These are phyloP conservation scores for Conistra vaccinii DNA, from an alignment of 2,888 invertebrate genomes.

Conservation along the genomic window DNA sequence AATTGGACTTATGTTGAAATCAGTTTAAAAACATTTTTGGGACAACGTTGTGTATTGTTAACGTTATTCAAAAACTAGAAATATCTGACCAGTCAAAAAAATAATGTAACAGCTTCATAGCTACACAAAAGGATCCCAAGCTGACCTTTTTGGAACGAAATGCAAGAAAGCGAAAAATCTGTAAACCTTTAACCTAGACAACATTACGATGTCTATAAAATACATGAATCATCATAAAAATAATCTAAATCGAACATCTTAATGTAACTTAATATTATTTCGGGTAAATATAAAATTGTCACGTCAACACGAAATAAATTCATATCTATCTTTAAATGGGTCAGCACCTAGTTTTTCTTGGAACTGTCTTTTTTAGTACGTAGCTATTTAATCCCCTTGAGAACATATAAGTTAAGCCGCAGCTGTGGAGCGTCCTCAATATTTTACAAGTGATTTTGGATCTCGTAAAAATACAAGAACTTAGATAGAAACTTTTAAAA, in stretches of 20 bases:
- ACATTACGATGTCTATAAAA: conserved; percentile 14
- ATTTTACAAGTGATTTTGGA: conserved; percentile 84
- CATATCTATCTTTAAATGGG: conserved; percentile 22
- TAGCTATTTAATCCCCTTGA: conserved; percentile 73
- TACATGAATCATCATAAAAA: conserved; percentile 28
- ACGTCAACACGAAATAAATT: conserved; percentile 29
- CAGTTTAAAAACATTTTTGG: too few relatives aligned
- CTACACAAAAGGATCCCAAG: conserved; percentile 4
- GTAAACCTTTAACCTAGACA: conserved; percentile 14
- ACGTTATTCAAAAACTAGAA: not conserved
- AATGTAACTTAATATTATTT: conserved; percentile 10
- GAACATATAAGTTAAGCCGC: conserved; percentile 76
- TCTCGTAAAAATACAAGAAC: conserved; percentile 82
- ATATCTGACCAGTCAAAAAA: not conserved
- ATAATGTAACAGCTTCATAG: not conserved
- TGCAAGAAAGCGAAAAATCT: conserved; percentile 18
- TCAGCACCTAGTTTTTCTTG: conserved; percentile 52
- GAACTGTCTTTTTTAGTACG: conserved; percentile 59
- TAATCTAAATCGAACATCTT: conserved; percentile 34
- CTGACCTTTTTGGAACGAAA: conserved; percentile 15
- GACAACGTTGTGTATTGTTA: not conserved
- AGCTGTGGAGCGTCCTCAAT: conserved; percentile 79
- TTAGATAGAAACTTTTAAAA: conserved; percentile 83
- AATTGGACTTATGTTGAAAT: not conserved
- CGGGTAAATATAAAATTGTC: conserved; percentile 16